phyloP scores from a whole-genome alignment of 2,888 invertebrate genomes.

The Petrolisthes manimaculis region DNA sequence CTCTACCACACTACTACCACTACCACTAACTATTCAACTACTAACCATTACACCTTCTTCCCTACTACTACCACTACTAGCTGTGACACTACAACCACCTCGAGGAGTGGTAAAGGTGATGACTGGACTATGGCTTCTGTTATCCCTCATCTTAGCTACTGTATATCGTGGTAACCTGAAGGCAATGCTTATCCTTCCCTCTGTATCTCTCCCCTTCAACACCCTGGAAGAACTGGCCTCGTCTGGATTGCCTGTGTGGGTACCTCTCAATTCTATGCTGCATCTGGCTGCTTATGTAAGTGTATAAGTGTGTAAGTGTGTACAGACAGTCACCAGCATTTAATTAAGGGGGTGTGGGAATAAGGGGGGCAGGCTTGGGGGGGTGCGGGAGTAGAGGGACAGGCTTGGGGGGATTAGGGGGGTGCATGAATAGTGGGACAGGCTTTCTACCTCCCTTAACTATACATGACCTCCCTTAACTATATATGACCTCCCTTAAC shows the following conservation, averaged over 20 bases:
- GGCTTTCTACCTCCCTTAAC: too few species aligned
- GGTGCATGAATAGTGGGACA: too few species aligned
- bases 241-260: constrained; percentile 6
- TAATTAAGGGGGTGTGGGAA: too few species aligned
- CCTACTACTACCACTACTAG: not conserved
- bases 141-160: constrained; percentile 14
- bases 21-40: too few species aligned
- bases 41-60: too few species aligned
- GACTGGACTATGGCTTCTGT: constrained; percentile 17
- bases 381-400: too few species aligned
- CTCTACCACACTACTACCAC: too few species aligned
- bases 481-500: too few species aligned
- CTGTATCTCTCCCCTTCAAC: constrained; percentile 22
- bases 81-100: not conserved
- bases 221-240: constrained; percentile 12
- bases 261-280: not conserved
- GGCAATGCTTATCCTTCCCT: constrained; percentile 38
- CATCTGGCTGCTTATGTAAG: not conserved
- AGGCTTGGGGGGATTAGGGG: too few species aligned
- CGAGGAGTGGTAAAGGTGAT: not conserved
- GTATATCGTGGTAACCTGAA: constrained; percentile 39
- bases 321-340: too few species aligned
- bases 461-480: too few species aligned
- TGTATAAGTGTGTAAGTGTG: not conserved
- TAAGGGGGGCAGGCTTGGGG: too few species aligned